phyloP scores from a whole-genome alignment of 2,888 invertebrate genomes.

The Eupithecia inturbata region DNA sequence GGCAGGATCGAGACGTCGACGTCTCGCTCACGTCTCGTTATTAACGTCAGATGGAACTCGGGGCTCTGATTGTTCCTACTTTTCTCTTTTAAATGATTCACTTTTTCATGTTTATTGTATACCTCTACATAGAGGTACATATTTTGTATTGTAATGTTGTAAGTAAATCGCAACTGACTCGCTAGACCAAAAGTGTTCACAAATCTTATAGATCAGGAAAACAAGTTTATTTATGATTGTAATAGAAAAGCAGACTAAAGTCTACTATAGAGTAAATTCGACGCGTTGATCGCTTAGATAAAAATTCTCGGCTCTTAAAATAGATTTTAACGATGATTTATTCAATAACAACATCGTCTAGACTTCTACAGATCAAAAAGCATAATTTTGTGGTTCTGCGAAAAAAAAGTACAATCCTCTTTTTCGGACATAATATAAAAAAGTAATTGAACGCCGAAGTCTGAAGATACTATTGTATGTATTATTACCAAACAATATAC shows the following conservation, averaged over 20 bases:
- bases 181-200: neutral
- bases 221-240: conserved; percentile 3
- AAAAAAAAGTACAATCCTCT: neutral
- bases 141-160: too few species aligned
- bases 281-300: neutral
- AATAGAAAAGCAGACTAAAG: neutral
- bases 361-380: neutral
- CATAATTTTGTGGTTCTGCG: neutral
- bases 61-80: neutral
- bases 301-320: neutral
- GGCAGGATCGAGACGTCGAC: too few species aligned
- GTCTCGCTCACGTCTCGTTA: too few species aligned
- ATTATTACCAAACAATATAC: too few species aligned
- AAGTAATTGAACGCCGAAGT: neutral
- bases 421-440: neutral
- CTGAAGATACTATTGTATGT: too few species aligned
- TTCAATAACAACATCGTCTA: neutral
- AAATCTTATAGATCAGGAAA: neutral
- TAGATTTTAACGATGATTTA: neutral
- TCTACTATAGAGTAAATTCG: neutral
- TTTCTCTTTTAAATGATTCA: too few species aligned
- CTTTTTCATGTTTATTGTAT: too few species aligned
- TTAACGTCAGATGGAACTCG: too few species aligned
- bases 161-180: neutral
- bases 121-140: too few species aligned